Conservation (phyloP, 2,888 invertebrate species). For the Schrankia costaestrigalis region DNA sequence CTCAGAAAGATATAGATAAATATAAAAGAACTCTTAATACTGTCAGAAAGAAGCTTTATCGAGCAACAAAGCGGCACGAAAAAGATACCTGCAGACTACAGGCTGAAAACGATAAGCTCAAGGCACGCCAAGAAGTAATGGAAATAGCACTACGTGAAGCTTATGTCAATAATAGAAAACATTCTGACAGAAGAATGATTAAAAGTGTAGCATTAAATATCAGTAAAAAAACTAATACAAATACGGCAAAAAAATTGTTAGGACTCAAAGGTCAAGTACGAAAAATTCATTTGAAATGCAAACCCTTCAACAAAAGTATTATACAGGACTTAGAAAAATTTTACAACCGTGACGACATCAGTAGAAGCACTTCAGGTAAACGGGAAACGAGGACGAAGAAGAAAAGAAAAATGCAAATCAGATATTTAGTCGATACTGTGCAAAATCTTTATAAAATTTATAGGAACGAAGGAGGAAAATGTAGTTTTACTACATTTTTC, state of each 20-base stretch:
- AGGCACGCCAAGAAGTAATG: constrained; percentile 4
- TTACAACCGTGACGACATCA: constrained; percentile 4
- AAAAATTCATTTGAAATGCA: background rate
- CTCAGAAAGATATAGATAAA: background rate
- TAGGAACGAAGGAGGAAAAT: constrained; percentile 6
- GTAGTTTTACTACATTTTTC: constrained; percentile 10
- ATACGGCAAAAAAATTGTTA: background rate
- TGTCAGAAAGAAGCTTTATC: constrained; percentile 2
- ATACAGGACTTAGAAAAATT: background rate
- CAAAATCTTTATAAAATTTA: constrained; percentile 4
- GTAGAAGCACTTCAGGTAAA: constrained; percentile 10
- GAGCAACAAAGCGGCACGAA: background rate
- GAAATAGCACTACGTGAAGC: constrained; percentile 1
- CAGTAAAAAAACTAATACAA: background rate
- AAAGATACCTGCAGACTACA: background rate
- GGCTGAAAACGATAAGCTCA: constrained; percentile 4
- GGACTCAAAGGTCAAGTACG: background rate
- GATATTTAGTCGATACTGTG: constrained; percentile 9
- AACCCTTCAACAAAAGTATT: background rate
- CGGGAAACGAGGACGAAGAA: constrained; percentile 6
- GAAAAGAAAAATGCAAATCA: constrained; percentile 9
- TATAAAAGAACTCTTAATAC: background rate
- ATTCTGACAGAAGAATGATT: background rate
- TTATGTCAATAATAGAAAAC: background rate
- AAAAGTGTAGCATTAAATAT: background rate